phyloP scores from a whole-genome alignment of 2,888 invertebrate species.

The Theretra japonica region DNA sequence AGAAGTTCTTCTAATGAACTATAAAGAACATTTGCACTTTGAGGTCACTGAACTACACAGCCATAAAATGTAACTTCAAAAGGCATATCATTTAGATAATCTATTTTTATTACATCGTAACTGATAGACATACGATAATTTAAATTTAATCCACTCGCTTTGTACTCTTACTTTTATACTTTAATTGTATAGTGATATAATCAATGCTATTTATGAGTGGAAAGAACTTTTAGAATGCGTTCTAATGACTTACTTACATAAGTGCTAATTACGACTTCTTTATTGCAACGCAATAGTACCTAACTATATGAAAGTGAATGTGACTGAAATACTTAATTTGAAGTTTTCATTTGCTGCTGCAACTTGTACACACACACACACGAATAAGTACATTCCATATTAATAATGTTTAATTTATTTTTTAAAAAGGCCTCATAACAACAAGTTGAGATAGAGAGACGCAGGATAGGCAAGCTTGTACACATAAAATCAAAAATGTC shows the following conservation, averaged over 20 bases:
- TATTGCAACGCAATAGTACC: neutral
- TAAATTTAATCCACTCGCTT: neutral
- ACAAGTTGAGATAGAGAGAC: too few species aligned
- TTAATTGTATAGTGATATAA: constrained; percentile 17
- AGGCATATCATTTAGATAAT: neutral
- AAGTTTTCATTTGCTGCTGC: too few species aligned
- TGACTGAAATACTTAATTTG: neutral
- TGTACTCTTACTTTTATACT: neutral
- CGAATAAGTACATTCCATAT: too few species aligned
- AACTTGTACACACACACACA: too few species aligned
- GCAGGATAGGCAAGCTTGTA: too few species aligned
- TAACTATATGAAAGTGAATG: constrained; percentile 21
- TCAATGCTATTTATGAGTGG: neutral
- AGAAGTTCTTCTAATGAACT: too few species aligned
- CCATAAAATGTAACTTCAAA: neutral
- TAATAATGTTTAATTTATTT: too few species aligned
- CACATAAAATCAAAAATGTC: too few species aligned
- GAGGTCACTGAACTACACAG: neutral
- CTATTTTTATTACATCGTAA: constrained; percentile 2
- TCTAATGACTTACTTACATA: constrained; percentile 18
- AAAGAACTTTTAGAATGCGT: constrained; percentile 7
- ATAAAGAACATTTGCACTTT: neutral
- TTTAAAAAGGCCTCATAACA: too few species aligned
- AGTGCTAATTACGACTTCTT: neutral
- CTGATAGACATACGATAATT: neutral